Conservation (phyloP, 2,888 invertebrate genomes). For the Drosophila mimetica region DNA sequence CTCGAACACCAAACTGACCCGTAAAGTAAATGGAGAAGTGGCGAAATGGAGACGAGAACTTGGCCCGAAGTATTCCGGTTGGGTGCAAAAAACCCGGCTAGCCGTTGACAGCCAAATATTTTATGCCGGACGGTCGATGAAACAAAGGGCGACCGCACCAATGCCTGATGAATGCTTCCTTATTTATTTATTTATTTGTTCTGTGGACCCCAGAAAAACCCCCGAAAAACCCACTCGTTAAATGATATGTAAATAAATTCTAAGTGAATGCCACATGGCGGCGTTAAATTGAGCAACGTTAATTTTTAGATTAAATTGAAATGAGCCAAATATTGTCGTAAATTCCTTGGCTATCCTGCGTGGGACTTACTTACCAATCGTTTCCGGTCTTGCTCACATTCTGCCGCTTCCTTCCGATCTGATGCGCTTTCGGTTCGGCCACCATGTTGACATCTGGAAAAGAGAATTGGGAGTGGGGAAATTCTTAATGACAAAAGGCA, state of each 20-base stretch:
- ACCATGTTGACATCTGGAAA: conserved; percentile 89
- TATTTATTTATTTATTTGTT: conserved; percentile 72
- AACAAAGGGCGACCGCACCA: conserved; percentile 69
- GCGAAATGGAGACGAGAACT: conserved; percentile 29
- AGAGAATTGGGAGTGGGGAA: background rate
- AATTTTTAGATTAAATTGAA: conserved; percentile 70
- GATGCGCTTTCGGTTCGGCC: conserved; percentile 89
- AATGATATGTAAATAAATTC: conserved; percentile 84
- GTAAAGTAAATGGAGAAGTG: conserved; percentile 6
- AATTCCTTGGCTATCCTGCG: conserved; percentile 1
- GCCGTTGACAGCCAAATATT: conserved; percentile 75
- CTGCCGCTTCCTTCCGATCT: conserved; percentile 87
- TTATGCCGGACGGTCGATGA: conserved; percentile 62
- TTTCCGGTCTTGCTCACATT: conserved; percentile 87
- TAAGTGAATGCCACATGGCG: conserved; percentile 65
- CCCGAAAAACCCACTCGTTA: conserved; percentile 58
- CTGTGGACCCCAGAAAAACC: conserved; percentile 8
- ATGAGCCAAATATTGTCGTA: conserved; percentile 43
- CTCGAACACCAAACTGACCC: conserved; percentile 73
- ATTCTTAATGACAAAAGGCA: conserved; percentile 23
- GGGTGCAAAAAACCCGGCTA: conserved; percentile 52
- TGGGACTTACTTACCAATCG: conserved; percentile 86
- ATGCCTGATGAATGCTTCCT: conserved; percentile 68
- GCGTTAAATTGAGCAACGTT: conserved; percentile 66
- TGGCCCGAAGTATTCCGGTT: conserved; percentile 32